These are phyloP conservation scores for Dicyrtomina minuta DNA, from an alignment of 2,888 invertebrate genomes.

Conservation along the genomic window DNA sequence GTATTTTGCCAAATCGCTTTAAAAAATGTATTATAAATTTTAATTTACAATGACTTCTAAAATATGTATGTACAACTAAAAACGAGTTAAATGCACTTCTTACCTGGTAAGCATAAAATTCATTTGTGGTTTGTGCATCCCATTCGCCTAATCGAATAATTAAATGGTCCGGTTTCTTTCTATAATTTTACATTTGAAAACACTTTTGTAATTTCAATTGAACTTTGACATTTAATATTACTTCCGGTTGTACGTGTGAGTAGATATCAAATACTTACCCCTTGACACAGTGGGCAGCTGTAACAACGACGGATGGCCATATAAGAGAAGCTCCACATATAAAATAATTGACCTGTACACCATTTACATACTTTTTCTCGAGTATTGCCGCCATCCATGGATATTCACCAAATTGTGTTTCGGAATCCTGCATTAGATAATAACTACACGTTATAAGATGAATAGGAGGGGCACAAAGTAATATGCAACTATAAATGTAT, in stretches of 20 bases:
- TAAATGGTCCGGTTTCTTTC: conserved; percentile 56
- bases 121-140: conserved; percentile 74
- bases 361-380: conserved; percentile 48
- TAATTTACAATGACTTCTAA: too few species aligned
- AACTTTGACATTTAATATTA: neutral
- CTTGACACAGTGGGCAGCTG: conserved; percentile 41
- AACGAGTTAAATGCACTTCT: too few species aligned
- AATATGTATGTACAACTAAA: too few species aligned
- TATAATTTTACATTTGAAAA: conserved; percentile 4
- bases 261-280: neutral
- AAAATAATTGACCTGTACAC: conserved; percentile 53
- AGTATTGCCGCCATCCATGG: conserved; percentile 54
- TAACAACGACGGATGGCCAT: conserved; percentile 54
- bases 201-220: neutral
- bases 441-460: neutral
- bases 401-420: conserved; percentile 53
- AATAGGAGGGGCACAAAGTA: neutral
- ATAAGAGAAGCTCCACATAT: conserved; percentile 55
- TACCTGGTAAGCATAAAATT: conserved; percentile 71
- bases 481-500: neutral
- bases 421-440: conserved; percentile 43
- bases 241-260: neutral
- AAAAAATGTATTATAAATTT: too few species aligned
- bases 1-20: too few species aligned
- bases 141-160: conserved; percentile 75